Percentiles rank a stretch among this genome's conserved stretches.
phyloP scores from a whole-genome alignment of 2,797 vertebrate species.

The Acipenser transmontanus region DNA sequence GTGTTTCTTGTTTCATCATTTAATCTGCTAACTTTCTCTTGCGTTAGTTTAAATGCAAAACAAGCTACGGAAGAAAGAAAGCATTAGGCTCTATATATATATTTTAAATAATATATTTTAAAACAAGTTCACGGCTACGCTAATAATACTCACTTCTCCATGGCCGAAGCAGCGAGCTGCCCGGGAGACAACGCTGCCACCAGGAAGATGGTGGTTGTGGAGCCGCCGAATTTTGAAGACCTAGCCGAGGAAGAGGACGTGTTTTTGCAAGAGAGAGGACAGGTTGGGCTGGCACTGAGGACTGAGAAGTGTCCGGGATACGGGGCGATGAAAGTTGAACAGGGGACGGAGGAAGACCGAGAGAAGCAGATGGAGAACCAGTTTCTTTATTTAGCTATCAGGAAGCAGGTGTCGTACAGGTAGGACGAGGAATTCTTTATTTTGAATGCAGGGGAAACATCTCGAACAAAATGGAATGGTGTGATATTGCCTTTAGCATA shows the following conservation, averaged over 20 bases:
- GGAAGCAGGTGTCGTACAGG: conserved; percentile 79
- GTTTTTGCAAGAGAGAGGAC: conserved; percentile 20
- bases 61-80: too few relatives aligned
- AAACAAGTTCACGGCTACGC: too few relatives aligned
- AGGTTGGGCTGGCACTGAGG: conserved; percentile 8
- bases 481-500: too few relatives aligned
- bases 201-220: neutral
- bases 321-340: conserved; percentile 1
- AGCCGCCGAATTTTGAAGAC: conserved; percentile 37
- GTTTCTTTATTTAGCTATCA: conserved; percentile 63
- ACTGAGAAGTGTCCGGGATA: neutral
- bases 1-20: too few relatives aligned
- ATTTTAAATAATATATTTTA: too few relatives aligned
- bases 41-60: too few relatives aligned
- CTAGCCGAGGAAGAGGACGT: conserved; percentile 40
- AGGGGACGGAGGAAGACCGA: conserved; percentile 3
- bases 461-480: too few relatives aligned
- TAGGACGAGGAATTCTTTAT: conserved; percentile 33
- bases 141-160: conserved; percentile 10
- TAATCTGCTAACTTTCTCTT: too few relatives aligned
- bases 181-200: conserved; percentile 19
- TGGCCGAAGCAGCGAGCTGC: conserved; percentile 31
- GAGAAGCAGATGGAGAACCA: conserved; percentile 34
- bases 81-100: too few relatives aligned
- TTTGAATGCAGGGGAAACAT: too few relatives aligned